Percentiles rank a stretch among this genome's conserved stretches.
phyloP scores from a whole-genome alignment of 2,888 invertebrate genomes.

The Miltochrista miniata region DNA sequence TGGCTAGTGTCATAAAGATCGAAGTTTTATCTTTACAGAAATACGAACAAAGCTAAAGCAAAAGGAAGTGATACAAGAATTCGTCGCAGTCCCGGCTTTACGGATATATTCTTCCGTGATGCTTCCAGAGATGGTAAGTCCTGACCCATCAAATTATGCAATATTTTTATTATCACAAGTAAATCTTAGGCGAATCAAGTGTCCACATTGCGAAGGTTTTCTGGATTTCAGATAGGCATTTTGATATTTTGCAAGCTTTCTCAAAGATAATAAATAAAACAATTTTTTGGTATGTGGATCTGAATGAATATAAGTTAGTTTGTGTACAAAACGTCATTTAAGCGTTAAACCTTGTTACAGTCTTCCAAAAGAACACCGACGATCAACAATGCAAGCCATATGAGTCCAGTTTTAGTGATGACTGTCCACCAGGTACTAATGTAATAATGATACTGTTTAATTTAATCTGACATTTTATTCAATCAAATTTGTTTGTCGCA shows the following conservation, averaged over 20 bases:
- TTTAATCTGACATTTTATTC: no score
- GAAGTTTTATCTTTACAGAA: conserved; percentile 28
- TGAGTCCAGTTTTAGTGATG: conserved; percentile 64
- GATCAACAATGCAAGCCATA: conserved; percentile 58
- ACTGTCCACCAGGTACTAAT: conserved; percentile 68
- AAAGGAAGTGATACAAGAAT: conserved; percentile 22
- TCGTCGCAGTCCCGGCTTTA: conserved; percentile 53
- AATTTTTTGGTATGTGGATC: no score
- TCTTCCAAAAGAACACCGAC: conserved; percentile 44
- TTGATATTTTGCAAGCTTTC: no score
- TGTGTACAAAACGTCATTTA: no score
- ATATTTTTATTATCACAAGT: neutral
- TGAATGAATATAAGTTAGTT: no score
- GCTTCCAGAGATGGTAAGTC: conserved; percentile 55
- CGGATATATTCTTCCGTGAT: conserved; percentile 59
- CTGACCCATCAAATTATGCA: neutral
- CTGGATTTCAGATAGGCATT: no score
- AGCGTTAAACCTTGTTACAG: conserved; percentile 45
- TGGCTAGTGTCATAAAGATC: no score
- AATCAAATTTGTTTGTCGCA: no score
- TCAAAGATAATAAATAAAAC: no score
- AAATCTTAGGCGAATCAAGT: no score
- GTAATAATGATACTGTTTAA: no score
- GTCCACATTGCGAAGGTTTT: no score
- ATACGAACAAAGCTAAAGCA: conserved; percentile 3